Base-by-base conservation (phyloP, 1,140 invertebrate genomes). In the Anadara kagoshimensis region DNA sequence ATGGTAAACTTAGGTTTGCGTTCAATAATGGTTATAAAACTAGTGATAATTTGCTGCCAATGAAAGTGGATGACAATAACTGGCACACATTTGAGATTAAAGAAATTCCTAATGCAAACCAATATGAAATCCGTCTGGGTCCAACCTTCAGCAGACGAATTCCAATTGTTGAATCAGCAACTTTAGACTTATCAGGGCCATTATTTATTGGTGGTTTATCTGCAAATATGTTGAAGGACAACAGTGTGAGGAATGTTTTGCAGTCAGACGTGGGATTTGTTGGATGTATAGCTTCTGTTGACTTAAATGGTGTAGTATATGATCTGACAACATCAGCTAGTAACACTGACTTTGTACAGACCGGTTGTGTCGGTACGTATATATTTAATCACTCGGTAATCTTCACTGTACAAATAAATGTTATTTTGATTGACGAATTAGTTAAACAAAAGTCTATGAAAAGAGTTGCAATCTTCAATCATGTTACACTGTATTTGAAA, bases 61-160 rank as follows among this genome's bases (percentile, higher is more conserved):
- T 58, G 7, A 69, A 93, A 1, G 91, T 98, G 0, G 94, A 94
- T 16, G 95, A 99, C 86, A 97, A 97, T 0, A 86, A 93, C 18
- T 99, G 98, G 98, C 98, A 99, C 89, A 93, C 93, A 10, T 94
- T 98, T 0, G 92, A 93, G 68, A 92, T 99, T 0, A 90, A 92
- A 8, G 98, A 97, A 84, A 20, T 61, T 43, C 96, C 98, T 84
- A 93, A 93, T 86, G 93, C 94, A 79, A 82, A 83, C 47, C 51
- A 62, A 43, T 69, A 76, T 36, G 63, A 22, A 36, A 49, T 80
- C 12, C 68, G 53, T 0, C 65, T 83, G 0, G 81, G 83, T 49
- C 68, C 68, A 0, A 57, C 64, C 20, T 36, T 36, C 7, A 51
- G 62, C 12, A 58, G 71, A 5, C 69, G 71, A 11, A 58, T 79